Base-by-base conservation (phyloP, 2,113 vertebrate genomes). In the Takifugu flavidus region DNA sequence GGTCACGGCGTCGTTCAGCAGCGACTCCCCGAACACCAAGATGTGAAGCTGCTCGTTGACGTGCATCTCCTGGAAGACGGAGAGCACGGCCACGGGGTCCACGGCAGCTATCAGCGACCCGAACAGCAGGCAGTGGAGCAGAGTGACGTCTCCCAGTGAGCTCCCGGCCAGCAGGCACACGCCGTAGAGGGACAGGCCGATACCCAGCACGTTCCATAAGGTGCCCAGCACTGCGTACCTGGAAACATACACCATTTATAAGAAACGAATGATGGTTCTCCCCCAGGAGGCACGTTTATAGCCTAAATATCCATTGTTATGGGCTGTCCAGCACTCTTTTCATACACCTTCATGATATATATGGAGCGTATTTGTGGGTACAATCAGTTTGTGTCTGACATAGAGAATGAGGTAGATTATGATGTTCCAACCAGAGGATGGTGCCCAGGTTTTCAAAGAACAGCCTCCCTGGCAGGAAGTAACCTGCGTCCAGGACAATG, bases 41-140 rank as follows among this genome's bases (percentile, higher is more conserved):
- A 94, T 91, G 62, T 93, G 89, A 5, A 95, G 88, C 71, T 94
- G 93, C 55, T 94, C 92, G 0, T 95, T 94, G 50, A 93, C 91
- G 0, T 93, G 91, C 74, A 95, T 95, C 86, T 94, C 91, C 70
- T 95, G 91, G 5, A 94, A 94, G 39, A 94, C 90, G 0, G 93
- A 92, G 0, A 95, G 77, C 57, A 94, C 91, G 0, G 91, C 91
- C 67, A 93, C 90, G 0, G 94, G 92, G 20, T 94, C 90, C 39
- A 94, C 91, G 0, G 92, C 90, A 0, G 91, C 90, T 0, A 94
- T 94, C 68, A 94, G 83, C 39, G 89, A 93, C 26, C 92, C 87
- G 0, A 95, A 94, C 13, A 93, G 89, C 56, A 94, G 87, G 47
- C 93, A 93, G 72, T 94, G 90, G 34, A 94, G 89, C 74, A 96